A percentile compares a stretch with the other conserved stretches of the same genome.
These are phyloP conservation scores for Psilopogon haemacephalus DNA, from an alignment of 2,113 vertebrate genomes.

Conservation along the genomic window DNA sequence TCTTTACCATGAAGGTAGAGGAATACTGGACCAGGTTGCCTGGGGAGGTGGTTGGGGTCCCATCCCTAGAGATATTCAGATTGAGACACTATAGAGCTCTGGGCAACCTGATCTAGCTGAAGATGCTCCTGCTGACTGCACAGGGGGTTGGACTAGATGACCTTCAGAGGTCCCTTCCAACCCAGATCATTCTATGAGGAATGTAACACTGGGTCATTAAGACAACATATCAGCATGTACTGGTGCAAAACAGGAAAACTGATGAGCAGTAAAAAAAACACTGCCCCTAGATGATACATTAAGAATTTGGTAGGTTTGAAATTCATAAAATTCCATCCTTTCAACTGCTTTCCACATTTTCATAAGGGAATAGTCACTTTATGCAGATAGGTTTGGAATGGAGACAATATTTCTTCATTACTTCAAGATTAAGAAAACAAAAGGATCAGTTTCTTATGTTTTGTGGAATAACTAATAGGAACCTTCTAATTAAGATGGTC, in stretches of 20 bases:
- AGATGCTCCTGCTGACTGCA: too few species aligned
- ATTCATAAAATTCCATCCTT: not conserved
- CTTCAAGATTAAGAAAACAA: not conserved
- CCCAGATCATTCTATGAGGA: not conserved
- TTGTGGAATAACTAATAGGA: not conserved
- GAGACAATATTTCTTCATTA: not conserved
- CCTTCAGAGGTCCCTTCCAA: too few species aligned
- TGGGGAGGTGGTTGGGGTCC: too few species aligned
- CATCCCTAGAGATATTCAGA: too few species aligned
- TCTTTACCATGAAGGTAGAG: too few species aligned
- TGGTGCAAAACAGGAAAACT: not conserved
- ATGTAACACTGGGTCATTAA: not conserved
- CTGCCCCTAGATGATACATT: not conserved
- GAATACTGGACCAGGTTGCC: too few species aligned
- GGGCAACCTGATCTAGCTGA: too few species aligned
- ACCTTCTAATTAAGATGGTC: not conserved
- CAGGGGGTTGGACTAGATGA: too few species aligned
- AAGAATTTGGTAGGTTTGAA: not conserved
- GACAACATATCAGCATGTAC: not conserved
- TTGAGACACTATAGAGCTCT: too few species aligned
- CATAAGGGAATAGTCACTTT: not conserved
- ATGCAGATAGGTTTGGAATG: not conserved
- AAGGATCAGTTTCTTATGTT: not conserved
- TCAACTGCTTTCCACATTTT: not conserved
- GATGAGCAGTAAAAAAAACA: not conserved